These are phyloP conservation scores for Auanema freiburgensis DNA, from an alignment of 2,888 invertebrate genomes.

Conservation along the genomic window DNA sequence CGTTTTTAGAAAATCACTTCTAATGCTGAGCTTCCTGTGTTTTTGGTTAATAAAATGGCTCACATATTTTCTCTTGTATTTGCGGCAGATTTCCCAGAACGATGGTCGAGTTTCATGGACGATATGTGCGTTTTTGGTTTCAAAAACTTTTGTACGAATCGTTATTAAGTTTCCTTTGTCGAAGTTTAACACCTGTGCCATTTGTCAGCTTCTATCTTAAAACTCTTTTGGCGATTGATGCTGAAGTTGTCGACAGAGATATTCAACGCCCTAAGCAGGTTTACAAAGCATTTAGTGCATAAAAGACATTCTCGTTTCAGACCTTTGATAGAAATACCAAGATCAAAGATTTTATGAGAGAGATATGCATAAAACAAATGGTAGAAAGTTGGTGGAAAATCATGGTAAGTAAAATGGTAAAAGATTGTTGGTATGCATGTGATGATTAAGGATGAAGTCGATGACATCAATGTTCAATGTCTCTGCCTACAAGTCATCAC, in stretches of 20 bases:
- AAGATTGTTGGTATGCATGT: neutral
- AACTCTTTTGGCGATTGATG: slow-evolving; percentile 69
- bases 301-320: slow-evolving; percentile 37
- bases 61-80: slow-evolving; percentile 70
- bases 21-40: slow-evolving; percentile 53
- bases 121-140: slow-evolving; percentile 62
- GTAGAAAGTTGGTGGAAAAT: slow-evolving; percentile 71
- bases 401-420: slow-evolving; percentile 66
- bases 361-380: slow-evolving; percentile 68
- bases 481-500: slow-evolving; percentile 70
- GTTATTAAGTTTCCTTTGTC: slow-evolving; percentile 29
- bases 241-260: slow-evolving; percentile 69
- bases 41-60: slow-evolving; percentile 70
- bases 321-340: slow-evolving; percentile 68
- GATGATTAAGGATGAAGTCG: slow-evolving; percentile 13
- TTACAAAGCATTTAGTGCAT: neutral
- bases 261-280: slow-evolving; percentile 66
- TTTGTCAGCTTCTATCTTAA: slow-evolving; percentile 69
- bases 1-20: slow-evolving; percentile 17
- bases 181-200: slow-evolving; percentile 22
- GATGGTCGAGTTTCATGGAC: slow-evolving; percentile 70
- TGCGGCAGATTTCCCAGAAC: slow-evolving; percentile 68
- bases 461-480: slow-evolving; percentile 30
- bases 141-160: neutral
- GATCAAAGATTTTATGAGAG: slow-evolving; percentile 71